Conservation (phyloP, 2,888 invertebrate species). For the Didymodactylos carnosus region DNA sequence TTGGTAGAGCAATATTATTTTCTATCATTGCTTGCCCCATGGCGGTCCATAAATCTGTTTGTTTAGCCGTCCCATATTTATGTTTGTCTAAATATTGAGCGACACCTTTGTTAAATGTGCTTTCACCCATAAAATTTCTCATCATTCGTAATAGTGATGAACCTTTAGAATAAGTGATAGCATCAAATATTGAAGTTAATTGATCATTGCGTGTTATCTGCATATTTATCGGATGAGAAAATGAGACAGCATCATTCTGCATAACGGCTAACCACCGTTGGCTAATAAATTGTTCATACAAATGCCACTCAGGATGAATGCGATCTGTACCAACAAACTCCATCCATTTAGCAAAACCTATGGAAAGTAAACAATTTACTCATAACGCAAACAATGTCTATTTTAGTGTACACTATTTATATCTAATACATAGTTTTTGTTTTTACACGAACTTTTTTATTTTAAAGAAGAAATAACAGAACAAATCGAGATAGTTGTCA, state of each 20-base stretch:
- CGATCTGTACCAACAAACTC: constrained; percentile 78
- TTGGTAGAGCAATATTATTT: constrained; percentile 39
- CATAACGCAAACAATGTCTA: no score
- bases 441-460: no score
- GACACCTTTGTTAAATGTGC: constrained; percentile 22
- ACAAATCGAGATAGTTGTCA: no score
- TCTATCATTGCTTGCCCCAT: constrained; percentile 44
- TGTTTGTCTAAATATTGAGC: constrained; percentile 57
- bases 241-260: not conserved
- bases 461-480: no score
- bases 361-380: no score
- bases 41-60: constrained; percentile 76
- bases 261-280: not conserved
- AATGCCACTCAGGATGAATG: constrained; percentile 73
- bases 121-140: constrained; percentile 72
- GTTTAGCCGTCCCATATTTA: constrained; percentile 69
- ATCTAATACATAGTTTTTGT: no score
- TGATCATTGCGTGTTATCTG: constrained; percentile 51
- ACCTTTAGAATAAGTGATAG: constrained; percentile 85
- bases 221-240: not conserved
- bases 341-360: constrained; percentile 76
- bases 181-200: constrained; percentile 89
- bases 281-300: not conserved
- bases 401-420: no score
- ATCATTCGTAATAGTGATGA: constrained; percentile 84